A percentile compares a stretch with the other conserved stretches of the same genome.
Evolutionary conservation across 2,797 vertebrate genomes (phyloP).

Genomic region (Rhinatrema bivittatum): DNA sequence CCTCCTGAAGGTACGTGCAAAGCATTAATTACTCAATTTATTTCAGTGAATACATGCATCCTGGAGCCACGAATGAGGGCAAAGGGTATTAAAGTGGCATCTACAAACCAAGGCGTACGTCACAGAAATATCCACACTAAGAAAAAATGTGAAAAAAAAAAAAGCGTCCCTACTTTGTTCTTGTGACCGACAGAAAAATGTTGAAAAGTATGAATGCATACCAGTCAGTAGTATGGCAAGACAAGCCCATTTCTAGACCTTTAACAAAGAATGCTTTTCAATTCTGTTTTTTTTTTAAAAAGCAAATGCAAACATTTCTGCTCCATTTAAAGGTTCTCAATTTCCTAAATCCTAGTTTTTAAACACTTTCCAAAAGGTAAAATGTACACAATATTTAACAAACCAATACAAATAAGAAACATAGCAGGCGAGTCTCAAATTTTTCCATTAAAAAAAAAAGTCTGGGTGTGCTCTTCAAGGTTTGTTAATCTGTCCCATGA

Average conservation of each 20-base stretch:
- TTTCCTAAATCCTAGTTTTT: conserved; percentile 45
- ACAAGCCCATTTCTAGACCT: conserved; percentile 41
- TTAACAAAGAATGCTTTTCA: conserved; percentile 15
- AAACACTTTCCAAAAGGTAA: conserved; percentile 43
- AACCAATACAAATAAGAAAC: conserved; percentile 39
- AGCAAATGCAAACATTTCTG: no score
- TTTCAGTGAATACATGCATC: conserved; percentile 60
- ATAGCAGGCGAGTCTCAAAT: conserved; percentile 30
- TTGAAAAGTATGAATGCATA: conserved; percentile 49
- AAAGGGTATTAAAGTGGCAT: conserved; percentile 38
- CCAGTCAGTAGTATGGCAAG: conserved; percentile 62
- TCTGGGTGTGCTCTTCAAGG: conserved; percentile 55
- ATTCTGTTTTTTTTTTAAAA: conserved; percentile 28
- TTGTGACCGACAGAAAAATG: conserved; percentile 53
- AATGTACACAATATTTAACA: conserved; percentile 54
- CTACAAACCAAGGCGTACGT: conserved; percentile 37
- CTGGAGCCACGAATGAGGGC: conserved; percentile 34
- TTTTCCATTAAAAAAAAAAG: no score
- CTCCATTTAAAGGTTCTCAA: no score
- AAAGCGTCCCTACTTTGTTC: no score
- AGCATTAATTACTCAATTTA: conserved; percentile 14
- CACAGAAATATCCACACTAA: conserved; percentile 40
- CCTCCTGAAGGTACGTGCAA: no score
- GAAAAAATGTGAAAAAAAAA: no score
- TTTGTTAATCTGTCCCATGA: conserved; percentile 90